Percentiles rank a stretch among this genome's conserved stretches.
phyloP scores from a whole-genome alignment of 2,888 invertebrate genomes.

The Parnassius glacialis region DNA sequence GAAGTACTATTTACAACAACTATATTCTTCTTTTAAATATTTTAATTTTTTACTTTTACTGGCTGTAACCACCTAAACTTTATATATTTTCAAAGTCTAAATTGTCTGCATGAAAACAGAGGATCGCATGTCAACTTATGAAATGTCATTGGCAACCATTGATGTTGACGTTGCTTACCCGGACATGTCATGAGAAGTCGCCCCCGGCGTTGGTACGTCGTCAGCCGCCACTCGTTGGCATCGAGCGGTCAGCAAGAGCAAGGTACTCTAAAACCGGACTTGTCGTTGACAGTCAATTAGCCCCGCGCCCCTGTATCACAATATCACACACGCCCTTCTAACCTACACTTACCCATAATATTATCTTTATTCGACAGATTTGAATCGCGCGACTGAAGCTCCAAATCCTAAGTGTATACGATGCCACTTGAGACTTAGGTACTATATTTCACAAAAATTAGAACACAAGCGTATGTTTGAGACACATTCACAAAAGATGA shows the following conservation, averaged over 20 bases:
- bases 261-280: constrained; percentile 48
- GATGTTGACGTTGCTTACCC: constrained; percentile 50
- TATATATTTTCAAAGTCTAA: neutral
- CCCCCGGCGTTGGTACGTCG: constrained; percentile 30
- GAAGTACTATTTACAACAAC: too few relatives aligned
- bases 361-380: constrained; percentile 74
- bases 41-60: too few relatives aligned
- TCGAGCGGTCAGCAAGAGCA: constrained; percentile 26
- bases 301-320: constrained; percentile 52
- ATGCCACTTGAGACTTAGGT: neutral
- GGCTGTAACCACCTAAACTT: neutral
- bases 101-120: neutral
- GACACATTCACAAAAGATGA: constrained; percentile 54
- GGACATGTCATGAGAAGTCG: constrained; percentile 46
- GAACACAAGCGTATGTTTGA: constrained; percentile 44
- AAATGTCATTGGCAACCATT: constrained; percentile 33
- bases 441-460: constrained; percentile 32
- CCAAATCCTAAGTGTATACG: neutral
- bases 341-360: constrained; percentile 58
- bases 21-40: too few relatives aligned
- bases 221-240: constrained; percentile 27
- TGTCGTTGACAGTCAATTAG: constrained; percentile 78
- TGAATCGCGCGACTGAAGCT: constrained; percentile 44
- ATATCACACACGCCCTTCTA: constrained; percentile 44
- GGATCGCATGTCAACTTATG: constrained; percentile 1